A percentile compares a stretch with the other conserved stretches of the same genome.
phyloP scores from a whole-genome alignment of 2,797 vertebrate species.

The Mormyrops attenuatus region DNA sequence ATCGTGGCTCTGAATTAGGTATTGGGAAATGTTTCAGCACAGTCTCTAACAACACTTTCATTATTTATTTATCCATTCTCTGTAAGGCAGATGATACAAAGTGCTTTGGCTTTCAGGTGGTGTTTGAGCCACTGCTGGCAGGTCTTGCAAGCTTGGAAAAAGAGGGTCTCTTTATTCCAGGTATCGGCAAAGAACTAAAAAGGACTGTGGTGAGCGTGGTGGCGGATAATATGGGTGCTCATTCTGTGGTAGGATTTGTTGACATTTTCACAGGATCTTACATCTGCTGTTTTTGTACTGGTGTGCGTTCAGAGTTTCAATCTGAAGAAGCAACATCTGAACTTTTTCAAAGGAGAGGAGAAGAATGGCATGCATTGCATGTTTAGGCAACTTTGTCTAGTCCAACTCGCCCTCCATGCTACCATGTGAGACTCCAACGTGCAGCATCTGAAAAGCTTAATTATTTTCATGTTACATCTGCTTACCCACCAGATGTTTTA shows the following conservation, averaged over 20 bases:
- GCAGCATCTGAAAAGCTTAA: not conserved
- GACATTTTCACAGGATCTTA: not conserved
- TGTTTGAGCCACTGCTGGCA: not conserved
- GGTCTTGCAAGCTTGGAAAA: not conserved
- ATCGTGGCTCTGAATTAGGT: not conserved
- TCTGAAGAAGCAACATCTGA: not conserved
- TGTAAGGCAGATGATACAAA: not conserved
- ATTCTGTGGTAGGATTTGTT: not conserved
- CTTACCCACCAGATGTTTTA: not conserved
- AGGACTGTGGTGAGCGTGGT: not conserved
- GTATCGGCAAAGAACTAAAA: not conserved
- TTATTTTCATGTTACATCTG: not conserved
- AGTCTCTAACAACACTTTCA: not conserved
- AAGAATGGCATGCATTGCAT: not conserved
- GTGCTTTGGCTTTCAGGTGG: not conserved
- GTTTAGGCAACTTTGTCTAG: not conserved
- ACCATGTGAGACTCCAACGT: not conserved
- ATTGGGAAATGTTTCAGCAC: not conserved
- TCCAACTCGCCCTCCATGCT: not conserved
- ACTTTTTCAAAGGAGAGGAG: not conserved
- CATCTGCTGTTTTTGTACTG: not conserved
- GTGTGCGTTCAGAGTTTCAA: not conserved
- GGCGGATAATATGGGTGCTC: not conserved
- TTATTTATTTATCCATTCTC: not conserved
- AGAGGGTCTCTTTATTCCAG: not conserved